Conservation (phyloP, 2,797 vertebrate species). For the Hydrolagus colliei region DNA sequence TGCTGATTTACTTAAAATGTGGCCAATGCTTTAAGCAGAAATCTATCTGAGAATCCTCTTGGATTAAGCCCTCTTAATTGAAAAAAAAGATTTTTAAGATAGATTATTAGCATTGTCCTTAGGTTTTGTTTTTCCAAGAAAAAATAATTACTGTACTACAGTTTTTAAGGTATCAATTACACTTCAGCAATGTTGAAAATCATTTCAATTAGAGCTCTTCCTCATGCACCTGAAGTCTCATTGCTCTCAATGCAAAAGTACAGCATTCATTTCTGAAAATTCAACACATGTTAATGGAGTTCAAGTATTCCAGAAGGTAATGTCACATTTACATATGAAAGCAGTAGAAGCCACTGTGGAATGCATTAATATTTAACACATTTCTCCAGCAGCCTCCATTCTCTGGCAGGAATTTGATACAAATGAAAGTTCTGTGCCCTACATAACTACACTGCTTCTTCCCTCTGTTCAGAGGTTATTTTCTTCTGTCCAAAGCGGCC, state of each 20-base stretch:
- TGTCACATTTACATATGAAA: not conserved
- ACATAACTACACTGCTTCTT: too few species aligned
- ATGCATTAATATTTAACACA: slow-evolving; percentile 1
- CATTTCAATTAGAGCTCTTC: not conserved
- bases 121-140: too few species aligned
- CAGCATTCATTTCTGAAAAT: not conserved
- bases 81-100: too few species aligned
- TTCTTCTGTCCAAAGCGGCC: not conserved
- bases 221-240: too few species aligned
- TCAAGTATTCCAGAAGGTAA: not conserved
- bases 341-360: not conserved
- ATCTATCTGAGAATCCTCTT: too few species aligned
- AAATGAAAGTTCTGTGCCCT: not conserved
- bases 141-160: not conserved
- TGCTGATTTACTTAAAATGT: too few species aligned
- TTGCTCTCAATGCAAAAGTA: not conserved
- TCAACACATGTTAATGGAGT: too few species aligned
- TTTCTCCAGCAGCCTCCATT: not conserved
- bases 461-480: not conserved
- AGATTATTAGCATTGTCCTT: too few species aligned
- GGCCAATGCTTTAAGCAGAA: too few species aligned
- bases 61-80: too few species aligned
- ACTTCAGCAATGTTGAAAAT: not conserved
- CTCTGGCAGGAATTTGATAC: not conserved
- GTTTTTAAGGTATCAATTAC: not conserved